Evolutionary conservation across 2,888 invertebrate species (phyloP), one percentile per base, ranked within the genome.

Genomic region (Stenichneumon culpator): DNA sequence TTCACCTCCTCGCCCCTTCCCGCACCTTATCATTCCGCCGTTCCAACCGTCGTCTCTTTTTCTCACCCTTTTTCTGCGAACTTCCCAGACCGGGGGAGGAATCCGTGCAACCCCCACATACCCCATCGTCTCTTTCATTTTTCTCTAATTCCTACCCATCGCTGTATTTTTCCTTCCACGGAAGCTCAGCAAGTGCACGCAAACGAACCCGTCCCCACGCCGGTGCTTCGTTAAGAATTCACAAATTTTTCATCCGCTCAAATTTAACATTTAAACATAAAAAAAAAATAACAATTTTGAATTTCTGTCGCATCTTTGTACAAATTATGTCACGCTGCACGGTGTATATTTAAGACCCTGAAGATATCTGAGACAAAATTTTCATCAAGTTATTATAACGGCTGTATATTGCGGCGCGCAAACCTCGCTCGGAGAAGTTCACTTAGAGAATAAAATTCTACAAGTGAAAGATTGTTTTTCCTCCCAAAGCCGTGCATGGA

Each of bases 61-160:
- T 70, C 28, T 72, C 70, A 19, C 78, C 63, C 60, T 84, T 82
- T 70, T 54, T 28, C 63, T 50, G 14, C 60, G 19, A 36, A 32
- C 65, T 77, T 77, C 44, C 14, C 44, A 44, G 65, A 32, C 47
- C 36, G 16, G 32, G 63, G 67, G 11, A n/a, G n/a, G 25, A 47
- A 36, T 22, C 57, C 25, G n/a, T 50, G n/a, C 36, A 36, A 52
- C 19, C 69, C 57, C 36, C 60, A 32, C 39, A 19, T 7, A 3
- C 52, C 14, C n/a, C 36, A 9, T 3, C 32, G 16, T 69, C 9
- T 69, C 28, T 68, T 39, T 84, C 57, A 36, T 77, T 22, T 69
- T 52, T 28, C 68, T 63, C 22, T 54, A 47, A 60, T 57, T 63
- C 32, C 16, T 47, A 16, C 36, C 63, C 63, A n/a, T 32, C 16